Evolutionary conservation across 2,113 vertebrate genomes (phyloP).

Genomic region (Takifugu bimaculatus): DNA sequence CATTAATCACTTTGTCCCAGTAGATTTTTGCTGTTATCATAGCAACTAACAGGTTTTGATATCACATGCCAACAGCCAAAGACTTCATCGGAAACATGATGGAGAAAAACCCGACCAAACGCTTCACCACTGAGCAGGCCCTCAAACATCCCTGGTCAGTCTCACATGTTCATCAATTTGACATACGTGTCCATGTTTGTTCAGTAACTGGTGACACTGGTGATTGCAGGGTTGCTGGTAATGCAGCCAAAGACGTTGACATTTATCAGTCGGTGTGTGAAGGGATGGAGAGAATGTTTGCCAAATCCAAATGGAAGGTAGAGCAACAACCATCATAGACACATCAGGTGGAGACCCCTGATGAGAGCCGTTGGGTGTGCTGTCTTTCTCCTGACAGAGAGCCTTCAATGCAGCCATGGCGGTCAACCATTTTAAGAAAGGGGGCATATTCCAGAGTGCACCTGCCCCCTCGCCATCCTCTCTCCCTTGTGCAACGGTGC

Average conservation of each 20-base stretch:
- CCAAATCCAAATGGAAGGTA: constrained; percentile 93
- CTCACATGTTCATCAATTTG: neutral
- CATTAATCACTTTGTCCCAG: neutral
- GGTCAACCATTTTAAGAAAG: constrained; percentile 87
- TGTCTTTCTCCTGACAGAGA: constrained; percentile 71
- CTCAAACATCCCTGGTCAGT: constrained; percentile 87
- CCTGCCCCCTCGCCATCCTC: constrained; percentile 6
- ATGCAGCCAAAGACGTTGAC: constrained; percentile 83
- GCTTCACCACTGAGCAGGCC: constrained; percentile 86
- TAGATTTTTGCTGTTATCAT: neutral
- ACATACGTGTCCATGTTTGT: neutral
- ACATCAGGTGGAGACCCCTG: neutral
- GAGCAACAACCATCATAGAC: too few relatives aligned
- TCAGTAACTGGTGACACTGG: neutral
- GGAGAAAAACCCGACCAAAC: constrained; percentile 82
- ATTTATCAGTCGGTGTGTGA: constrained; percentile 87
- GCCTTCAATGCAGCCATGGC: constrained; percentile 83
- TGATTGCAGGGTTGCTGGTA: constrained; percentile 83
- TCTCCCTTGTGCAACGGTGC: constrained; percentile 37
- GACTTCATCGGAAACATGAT: constrained; percentile 88
- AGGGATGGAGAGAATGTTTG: constrained; percentile 91
- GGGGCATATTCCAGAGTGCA: constrained; percentile 72
- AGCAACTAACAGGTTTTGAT: constrained; percentile 1
- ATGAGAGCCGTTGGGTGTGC: neutral
- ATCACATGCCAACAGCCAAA: constrained; percentile 78